phyloP scores from a whole-genome alignment of 2,113 vertebrate species.

The Platycercus adscitus region DNA sequence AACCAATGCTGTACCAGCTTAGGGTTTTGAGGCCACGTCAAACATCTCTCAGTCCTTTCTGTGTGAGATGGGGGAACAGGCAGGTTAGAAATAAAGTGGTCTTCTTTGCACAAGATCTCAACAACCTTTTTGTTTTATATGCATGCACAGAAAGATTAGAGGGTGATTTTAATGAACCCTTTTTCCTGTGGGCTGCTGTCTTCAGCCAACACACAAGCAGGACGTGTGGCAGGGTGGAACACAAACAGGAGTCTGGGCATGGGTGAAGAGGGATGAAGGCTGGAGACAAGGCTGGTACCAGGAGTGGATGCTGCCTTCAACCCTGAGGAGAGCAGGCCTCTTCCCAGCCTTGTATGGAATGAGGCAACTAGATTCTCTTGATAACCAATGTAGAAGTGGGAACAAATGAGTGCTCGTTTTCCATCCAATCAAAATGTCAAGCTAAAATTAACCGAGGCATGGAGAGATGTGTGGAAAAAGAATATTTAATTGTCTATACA shows the following conservation, averaged over 20 bases:
- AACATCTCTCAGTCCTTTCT: not conserved
- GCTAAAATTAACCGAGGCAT: not conserved
- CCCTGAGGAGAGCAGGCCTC: not conserved
- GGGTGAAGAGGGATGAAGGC: not conserved
- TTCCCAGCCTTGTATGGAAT: not conserved
- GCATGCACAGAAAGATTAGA: not conserved
- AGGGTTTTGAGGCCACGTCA: not conserved
- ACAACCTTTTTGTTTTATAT: not conserved
- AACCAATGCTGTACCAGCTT: not conserved
- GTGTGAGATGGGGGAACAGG: not conserved
- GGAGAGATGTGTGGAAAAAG: not conserved
- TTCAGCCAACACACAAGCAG: not conserved
- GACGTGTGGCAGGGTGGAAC: not conserved
- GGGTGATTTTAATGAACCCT: not conserved
- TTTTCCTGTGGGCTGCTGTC: not conserved
- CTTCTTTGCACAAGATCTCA: not conserved
- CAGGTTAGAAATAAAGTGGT: not conserved
- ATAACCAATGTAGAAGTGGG: not conserved
- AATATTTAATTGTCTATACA: not conserved
- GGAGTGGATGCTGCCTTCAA: not conserved
- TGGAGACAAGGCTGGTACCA: not conserved
- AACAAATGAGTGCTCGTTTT: not conserved
- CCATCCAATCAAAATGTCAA: not conserved
- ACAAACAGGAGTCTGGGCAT: fast-evolving
- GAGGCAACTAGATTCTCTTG: not conserved